phyloP scores from a whole-genome alignment of 2,113 vertebrate species.

The Syngnathus typhle region DNA sequence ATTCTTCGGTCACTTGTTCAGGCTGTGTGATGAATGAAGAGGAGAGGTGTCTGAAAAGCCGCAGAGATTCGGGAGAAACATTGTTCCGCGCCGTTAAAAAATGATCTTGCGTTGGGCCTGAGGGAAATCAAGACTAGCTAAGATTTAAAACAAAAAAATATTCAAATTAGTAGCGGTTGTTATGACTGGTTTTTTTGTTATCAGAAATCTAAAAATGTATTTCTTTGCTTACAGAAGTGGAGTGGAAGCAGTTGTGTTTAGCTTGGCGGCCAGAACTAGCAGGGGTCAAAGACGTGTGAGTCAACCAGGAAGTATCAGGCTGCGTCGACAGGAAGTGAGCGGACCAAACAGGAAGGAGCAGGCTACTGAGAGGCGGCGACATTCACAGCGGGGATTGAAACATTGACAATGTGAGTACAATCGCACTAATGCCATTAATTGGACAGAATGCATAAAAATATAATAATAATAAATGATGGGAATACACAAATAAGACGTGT shows the following conservation, averaged over 20 bases:
- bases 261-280: conserved; percentile 24
- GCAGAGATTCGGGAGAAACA: conserved; percentile 67
- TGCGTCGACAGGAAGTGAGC: conserved; percentile 53
- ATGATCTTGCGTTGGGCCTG: conserved; percentile 58
- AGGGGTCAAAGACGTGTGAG: conserved; percentile 62
- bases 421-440: neutral
- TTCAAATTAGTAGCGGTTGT: conserved; percentile 34
- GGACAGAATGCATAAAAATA: neutral
- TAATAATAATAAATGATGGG: too few relatives aligned
- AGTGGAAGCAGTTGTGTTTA: conserved; percentile 44
- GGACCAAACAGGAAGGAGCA: conserved; percentile 60
- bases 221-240: conserved; percentile 7
- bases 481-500: too few relatives aligned
- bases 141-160: conserved; percentile 58
- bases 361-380: conserved; percentile 42
- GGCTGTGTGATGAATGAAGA: conserved; percentile 70
- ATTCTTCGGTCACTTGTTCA: conserved; percentile 70
- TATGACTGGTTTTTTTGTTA: neutral
- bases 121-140: conserved; percentile 34
- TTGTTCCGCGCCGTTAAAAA: conserved; percentile 65
- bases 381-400: conserved; percentile 5
- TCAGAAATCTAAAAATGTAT: conserved; percentile 10
- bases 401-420: neutral
- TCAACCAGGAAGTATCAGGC: conserved; percentile 61
- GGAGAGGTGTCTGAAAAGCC: conserved; percentile 63